phyloP scores from a whole-genome alignment of 2,888 invertebrate genomes.

The Epinotia bilunana region DNA sequence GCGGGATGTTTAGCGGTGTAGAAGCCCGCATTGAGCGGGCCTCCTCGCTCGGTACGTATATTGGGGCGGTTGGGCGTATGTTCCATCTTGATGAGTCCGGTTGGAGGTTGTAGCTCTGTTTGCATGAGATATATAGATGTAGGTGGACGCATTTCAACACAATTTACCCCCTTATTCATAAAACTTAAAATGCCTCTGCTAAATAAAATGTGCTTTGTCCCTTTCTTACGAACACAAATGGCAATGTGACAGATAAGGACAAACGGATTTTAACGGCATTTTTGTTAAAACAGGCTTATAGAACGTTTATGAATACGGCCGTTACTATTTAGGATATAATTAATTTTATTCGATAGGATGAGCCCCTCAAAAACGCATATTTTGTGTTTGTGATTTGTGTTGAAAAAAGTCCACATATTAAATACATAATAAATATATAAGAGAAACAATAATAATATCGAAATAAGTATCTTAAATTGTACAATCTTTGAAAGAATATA shows the following conservation, averaged over 20 bases:
- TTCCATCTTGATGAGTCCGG: constrained; percentile 78
- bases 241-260: too few relatives aligned
- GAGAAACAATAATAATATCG: constrained; percentile 51
- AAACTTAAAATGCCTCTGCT: too few relatives aligned
- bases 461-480: constrained; percentile 45
- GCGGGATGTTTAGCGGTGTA: constrained; percentile 77
- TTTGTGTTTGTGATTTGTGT: constrained; percentile 20
- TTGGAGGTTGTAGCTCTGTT: constrained; percentile 82
- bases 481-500: constrained; percentile 12
- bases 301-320: too few relatives aligned
- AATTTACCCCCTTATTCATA: too few relatives aligned
- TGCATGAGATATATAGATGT: constrained; percentile 50
- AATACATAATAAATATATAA: constrained; percentile 55
- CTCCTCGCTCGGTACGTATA: constrained; percentile 78
- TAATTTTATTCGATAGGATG: not conserved
- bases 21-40: constrained; percentile 68
- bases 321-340: too few relatives aligned
- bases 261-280: too few relatives aligned
- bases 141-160: constrained; percentile 41
- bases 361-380: not conserved
- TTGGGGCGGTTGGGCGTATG: constrained; percentile 80
- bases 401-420: constrained; percentile 37
- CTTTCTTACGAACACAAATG: too few relatives aligned
- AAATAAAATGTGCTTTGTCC: too few relatives aligned
- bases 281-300: too few relatives aligned